Conservation (phyloP, 1,140 invertebrate species). For the Microplitis mediator region DNA sequence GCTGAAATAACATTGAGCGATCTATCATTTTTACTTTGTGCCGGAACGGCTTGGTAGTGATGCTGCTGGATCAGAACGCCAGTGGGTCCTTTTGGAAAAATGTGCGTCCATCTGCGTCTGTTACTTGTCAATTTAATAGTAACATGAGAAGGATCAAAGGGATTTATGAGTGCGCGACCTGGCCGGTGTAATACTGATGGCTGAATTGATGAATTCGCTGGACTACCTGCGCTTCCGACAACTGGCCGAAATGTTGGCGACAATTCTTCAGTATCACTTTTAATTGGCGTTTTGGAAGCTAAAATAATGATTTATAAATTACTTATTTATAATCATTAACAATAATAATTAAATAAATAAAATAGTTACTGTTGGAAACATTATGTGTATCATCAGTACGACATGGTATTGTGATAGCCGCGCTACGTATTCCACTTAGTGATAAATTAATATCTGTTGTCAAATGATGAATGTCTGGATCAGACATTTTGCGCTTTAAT, state of each 20-base stretch:
- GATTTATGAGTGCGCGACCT: constrained; percentile 87
- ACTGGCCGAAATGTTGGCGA: constrained; percentile 64
- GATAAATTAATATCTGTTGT: constrained; percentile 53
- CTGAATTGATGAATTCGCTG: constrained; percentile 49
- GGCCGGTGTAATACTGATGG: constrained; percentile 64
- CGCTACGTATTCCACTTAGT: constrained; percentile 51
- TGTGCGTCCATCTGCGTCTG: constrained; percentile 95
- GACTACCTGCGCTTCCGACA: constrained; percentile 65
- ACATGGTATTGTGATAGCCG: constrained; percentile 64
- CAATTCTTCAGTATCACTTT: constrained; percentile 58
- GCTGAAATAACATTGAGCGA: constrained; percentile 37
- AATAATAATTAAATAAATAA: no score
- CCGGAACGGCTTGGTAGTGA: constrained; percentile 85
- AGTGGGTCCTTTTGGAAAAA: constrained; percentile 93
- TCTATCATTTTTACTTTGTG: constrained; percentile 55
- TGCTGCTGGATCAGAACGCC: constrained; percentile 91
- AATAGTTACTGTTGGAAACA: constrained; percentile 41
- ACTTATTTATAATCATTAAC: not conserved
- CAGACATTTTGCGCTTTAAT: constrained; percentile 78
- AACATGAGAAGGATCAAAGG: constrained; percentile 96
- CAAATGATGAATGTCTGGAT: constrained; percentile 79
- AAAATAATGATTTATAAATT: constrained; percentile 1
- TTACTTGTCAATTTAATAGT: constrained; percentile 97
- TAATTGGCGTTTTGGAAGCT: constrained; percentile 47
- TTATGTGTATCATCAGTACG: constrained; percentile 52